Percentiles rank a stretch among this genome's conserved stretches.
Conservation (phyloP, 2,113 vertebrate genomes). For the Ahaetulla prasina region DNA sequence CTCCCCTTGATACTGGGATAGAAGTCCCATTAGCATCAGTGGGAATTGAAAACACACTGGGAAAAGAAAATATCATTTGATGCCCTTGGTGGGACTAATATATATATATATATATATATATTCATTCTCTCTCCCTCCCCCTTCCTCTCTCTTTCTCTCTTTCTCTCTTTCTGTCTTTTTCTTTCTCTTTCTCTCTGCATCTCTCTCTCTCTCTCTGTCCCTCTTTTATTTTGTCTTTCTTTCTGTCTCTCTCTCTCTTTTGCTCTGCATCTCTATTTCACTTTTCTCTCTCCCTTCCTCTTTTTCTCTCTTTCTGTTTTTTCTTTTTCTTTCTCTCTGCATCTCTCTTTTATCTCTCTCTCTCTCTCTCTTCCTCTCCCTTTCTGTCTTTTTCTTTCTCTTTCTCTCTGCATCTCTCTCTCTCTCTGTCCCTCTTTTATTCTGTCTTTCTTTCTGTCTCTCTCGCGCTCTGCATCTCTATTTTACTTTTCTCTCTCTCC, state of each 20-base stretch:
- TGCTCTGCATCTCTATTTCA: not conserved
- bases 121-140: not conserved
- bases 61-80: conserved; percentile 54
- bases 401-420: too few relatives aligned
- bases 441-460: too few relatives aligned
- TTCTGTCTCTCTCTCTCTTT: not conserved
- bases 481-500: too few relatives aligned
- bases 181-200: too few relatives aligned
- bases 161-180: too few relatives aligned
- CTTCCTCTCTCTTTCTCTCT: not conserved
- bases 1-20: conserved; percentile 68
- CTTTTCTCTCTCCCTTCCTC: not conserved
- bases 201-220: too few relatives aligned
- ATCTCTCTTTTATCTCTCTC: not conserved
- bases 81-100: conserved; percentile 45
- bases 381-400: not conserved
- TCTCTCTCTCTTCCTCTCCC: not conserved
- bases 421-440: too few relatives aligned
- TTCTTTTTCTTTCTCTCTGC: too few relatives aligned
- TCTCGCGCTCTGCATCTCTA: too few relatives aligned
- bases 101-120: not conserved
- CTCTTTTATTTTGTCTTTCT: too few relatives aligned
- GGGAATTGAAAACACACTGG: conserved; percentile 66
- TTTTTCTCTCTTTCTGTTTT: too few relatives aligned
- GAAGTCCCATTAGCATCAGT: conserved; percentile 72